Evolutionary conservation across 2,113 vertebrate species (phyloP).

Genomic region (chimpanzee (Pan troglodytes)): NHGRI_mPanTro3-v2.1_pri NC_072401.2:106197001-106197500

Average conservation of each 20-base stretch:
- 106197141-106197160: not conserved
- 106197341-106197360: not conserved
- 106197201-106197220: slow-evolving; percentile 46
- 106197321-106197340: slow-evolving; percentile 15
- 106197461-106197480: not conserved
- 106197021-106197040: slow-evolving; percentile 14
- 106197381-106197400: not conserved
- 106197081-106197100: slow-evolving; percentile 8
- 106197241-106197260: not conserved
- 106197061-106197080: not conserved
- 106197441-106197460: fast-evolving
- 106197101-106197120: slow-evolving; percentile 37
- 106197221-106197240: slow-evolving; percentile 18
- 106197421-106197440: not conserved
- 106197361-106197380: not conserved
- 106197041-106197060: slow-evolving; percentile 16
- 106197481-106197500: not conserved
- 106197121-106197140: slow-evolving; percentile 54
- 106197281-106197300: not conserved
- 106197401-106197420: too few species aligned
- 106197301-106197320: not conserved
- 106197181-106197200: slow-evolving; percentile 31
- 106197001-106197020: slow-evolving; percentile 31
- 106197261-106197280: not conserved
- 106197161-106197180: slow-evolving; percentile 37